Evolutionary conservation across 2,888 invertebrate species (phyloP).

Genomic region (Campaea margaritaria): DNA sequence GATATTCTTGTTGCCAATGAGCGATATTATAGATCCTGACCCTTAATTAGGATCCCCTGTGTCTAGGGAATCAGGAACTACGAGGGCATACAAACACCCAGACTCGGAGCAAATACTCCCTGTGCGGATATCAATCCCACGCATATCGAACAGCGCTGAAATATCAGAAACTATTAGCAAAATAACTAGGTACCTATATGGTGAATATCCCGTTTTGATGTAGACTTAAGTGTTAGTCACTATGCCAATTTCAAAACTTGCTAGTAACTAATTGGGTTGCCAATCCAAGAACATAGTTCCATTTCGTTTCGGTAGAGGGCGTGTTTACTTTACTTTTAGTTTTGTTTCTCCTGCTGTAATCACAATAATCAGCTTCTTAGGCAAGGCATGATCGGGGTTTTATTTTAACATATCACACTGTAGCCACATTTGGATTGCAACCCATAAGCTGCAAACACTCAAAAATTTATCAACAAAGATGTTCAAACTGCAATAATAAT

Average conservation of each 20-base stretch:
- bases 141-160: no score
- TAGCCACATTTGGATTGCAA: slow-evolving; percentile 60
- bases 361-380: slow-evolving; percentile 6
- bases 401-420: slow-evolving; percentile 24
- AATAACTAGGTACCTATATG: no score
- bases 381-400: slow-evolving; percentile 34
- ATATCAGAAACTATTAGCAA: no score
- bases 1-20: no score
- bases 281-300: slow-evolving; percentile 53
- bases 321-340: slow-evolving; percentile 1
- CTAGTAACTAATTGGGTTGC: slow-evolving; percentile 57
- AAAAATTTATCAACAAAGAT: background rate
- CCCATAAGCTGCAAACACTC: slow-evolving; percentile 78
- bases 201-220: no score
- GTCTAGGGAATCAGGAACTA: no score
- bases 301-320: slow-evolving; percentile 17
- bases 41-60: no score
- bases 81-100: no score
- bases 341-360: slow-evolving; percentile 1
- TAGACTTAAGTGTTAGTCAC: no score
- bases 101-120: no score
- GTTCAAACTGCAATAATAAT: background rate
- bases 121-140: no score
- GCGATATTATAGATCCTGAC: no score
- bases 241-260: background rate